A percentile compares a stretch with the other conserved stretches of the same genome.
Conservation (phyloP, 2,797 vertebrate genomes). For the Danio kyathit region DNA sequence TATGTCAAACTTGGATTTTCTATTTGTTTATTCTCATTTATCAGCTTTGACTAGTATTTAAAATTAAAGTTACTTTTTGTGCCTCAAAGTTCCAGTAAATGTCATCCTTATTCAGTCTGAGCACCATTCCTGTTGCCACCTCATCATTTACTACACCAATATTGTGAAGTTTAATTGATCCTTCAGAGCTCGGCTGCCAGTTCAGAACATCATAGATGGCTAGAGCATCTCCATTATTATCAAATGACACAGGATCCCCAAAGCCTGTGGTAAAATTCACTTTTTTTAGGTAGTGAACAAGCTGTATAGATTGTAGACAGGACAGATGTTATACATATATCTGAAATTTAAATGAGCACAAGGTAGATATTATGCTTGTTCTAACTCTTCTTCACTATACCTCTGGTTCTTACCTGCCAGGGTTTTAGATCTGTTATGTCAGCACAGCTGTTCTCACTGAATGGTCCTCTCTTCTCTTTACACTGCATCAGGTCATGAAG, state of each 20-base stretch:
- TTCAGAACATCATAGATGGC: constrained; percentile 78
- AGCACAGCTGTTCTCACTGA: constrained; percentile 47
- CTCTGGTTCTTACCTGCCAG: constrained; percentile 71
- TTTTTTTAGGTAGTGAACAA: constrained; percentile 71
- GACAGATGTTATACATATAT: not conserved
- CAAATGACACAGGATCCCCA: constrained; percentile 72
- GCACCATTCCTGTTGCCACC: constrained; percentile 53
- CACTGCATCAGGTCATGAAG: too few relatives aligned
- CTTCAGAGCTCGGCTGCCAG: constrained; percentile 69
- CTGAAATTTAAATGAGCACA: not conserved
- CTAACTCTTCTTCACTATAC: not conserved
- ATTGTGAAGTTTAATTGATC: constrained; percentile 60
- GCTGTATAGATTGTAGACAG: constrained; percentile 48
- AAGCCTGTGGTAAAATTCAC: constrained; percentile 69
- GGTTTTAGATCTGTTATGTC: constrained; percentile 68
- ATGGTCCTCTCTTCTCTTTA: too few relatives aligned
- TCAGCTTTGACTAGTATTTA: not conserved
- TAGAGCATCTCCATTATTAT: constrained; percentile 69
- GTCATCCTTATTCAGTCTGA: constrained; percentile 68
- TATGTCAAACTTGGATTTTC: not conserved
- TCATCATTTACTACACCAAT: constrained; percentile 71
- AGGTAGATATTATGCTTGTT: constrained; percentile 27
- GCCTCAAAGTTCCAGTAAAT: constrained; percentile 74
- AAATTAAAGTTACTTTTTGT: constrained; percentile 4
- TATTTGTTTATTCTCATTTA: not conserved